Base-by-base conservation (phyloP, 2,113 vertebrate species). In the Platysternon megacephalum region DNA sequence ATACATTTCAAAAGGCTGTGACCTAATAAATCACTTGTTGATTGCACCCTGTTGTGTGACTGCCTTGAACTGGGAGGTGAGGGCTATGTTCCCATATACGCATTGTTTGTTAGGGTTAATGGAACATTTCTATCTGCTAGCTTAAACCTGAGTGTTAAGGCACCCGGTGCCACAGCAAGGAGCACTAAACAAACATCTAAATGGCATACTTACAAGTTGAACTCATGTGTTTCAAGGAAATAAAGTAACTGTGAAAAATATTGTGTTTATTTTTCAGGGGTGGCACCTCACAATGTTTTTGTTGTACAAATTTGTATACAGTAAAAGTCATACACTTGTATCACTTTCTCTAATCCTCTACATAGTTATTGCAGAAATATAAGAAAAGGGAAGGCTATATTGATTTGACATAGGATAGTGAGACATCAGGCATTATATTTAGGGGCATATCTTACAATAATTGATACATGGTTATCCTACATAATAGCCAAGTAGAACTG, bases 181-280 rank as follows among this genome's bases (percentile, higher is more conserved):
- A 91, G 39, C 35, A 78, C 19, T 17, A 8, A 0, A 0, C 35
- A 97, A 91, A 44, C 8, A 68, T 68, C 35, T n/a, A 91, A 93
- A 85, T 5, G 5, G 4, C 13, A 29, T 14, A 52, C 4, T 2
- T 51, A 24, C 48, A 21, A 0, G 2, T 0, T 6, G 32, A 80
- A 2, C 10, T 65, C 51, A 9, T 1, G 12, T 5, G 13, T 16
- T 28, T 81, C 88, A 51, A 39, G 17, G 11, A 80, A 80, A 8
- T 85, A 42, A 84, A 56, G 17, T 56, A 82, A 82, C 2, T 28
- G 4, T 12, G 1, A 10, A 22, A 35, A 22, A 39, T 35, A 68
- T 65, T 55, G 4, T 1, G 56, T 14, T 82, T 44, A 46, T 86
- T 80, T 58, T 13, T 48, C 48, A 0, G 0, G 48, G 22, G 2